Evolutionary conservation across 2,888 invertebrate genomes (phyloP), one percentile per base, ranked within the genome.

Genomic region (Shargacucullia verbasci): DNA sequence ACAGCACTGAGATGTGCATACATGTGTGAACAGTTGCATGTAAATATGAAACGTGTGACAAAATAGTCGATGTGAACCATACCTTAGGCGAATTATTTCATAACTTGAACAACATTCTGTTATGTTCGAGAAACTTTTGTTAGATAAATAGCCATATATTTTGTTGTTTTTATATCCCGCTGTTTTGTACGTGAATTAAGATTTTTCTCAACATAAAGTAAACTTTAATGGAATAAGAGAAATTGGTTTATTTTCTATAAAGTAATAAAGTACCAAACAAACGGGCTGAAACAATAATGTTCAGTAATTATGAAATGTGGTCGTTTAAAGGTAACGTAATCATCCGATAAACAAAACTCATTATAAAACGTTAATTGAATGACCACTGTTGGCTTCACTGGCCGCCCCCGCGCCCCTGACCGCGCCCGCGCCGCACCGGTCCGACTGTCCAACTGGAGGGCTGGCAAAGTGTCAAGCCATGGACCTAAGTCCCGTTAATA

Each of bases 401-500:
- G 4, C 4, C 7, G 12, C 0, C n/a, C 12, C 10, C 12, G 3
- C 40, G 2, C 5, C 13, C 9, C 25, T 0, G 35, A 4, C 1
- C 15, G n/a, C n/a, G n/a, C n/a, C n/a, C n/a, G 46, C 10, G 12
- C 8, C 20, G 15, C 10, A 14, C 14, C 37, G 12, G 40, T 12
- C 34, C 29, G 13, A 13, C 11, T 14, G 29, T 41, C 27, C 20
- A 15, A 20, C 10, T 10, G 5, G 14, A 15, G 9, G 27, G 41
- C 12, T n/a, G 33, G 40, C 14, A 9, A 8, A 15, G 27, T 37
- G 25, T 33, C 46, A 41, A 34, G 13, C 9, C 7, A 10, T 15
- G 5, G n/a, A 39, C 11, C 39, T 41, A 29, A 62, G 34, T 52
- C 43, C 29, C 12, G 35, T 49, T 54, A 57, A 38, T 57, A 43